A percentile compares a stretch with the other conserved stretches of the same genome.
phyloP scores from a whole-genome alignment of 2,888 invertebrate genomes.

The Caenorhabditis afra region DNA sequence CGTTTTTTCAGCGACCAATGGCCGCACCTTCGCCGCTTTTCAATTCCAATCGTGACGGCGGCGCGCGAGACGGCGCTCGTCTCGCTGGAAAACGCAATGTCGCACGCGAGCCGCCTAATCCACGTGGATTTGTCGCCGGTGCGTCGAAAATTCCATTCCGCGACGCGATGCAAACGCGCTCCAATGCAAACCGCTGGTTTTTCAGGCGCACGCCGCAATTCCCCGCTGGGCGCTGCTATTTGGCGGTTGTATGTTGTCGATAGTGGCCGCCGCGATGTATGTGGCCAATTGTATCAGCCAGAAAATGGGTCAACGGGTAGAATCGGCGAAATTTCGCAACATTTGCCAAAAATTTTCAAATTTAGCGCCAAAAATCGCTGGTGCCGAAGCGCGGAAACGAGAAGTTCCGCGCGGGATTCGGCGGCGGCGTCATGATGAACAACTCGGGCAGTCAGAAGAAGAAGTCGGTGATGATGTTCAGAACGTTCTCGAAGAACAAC shows the following conservation, averaged over 20 bases:
- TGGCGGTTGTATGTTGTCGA: constrained; percentile 54
- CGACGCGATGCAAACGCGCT: too few relatives aligned
- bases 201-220: constrained; percentile 58
- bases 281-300: constrained; percentile 69
- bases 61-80: constrained; percentile 34
- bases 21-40: constrained; percentile 57
- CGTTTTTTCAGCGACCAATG: constrained; percentile 39
- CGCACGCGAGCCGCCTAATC: constrained; percentile 54
- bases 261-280: constrained; percentile 65
- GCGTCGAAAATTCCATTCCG: background rate
- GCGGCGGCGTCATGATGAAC: constrained; percentile 69
- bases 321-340: background rate
- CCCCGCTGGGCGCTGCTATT: constrained; percentile 66
- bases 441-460: constrained; percentile 59
- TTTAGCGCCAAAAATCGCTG: constrained; percentile 57
- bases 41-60: constrained; percentile 48
- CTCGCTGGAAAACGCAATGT: constrained; percentile 55
- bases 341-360: background rate
- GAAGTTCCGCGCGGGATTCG: constrained; percentile 70
- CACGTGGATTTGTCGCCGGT: constrained; percentile 53
- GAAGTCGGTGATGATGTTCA: constrained; percentile 70
- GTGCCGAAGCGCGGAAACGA: constrained; percentile 54
- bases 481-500: constrained; percentile 63
- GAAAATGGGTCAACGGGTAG: constrained; percentile 58
- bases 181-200: background rate